Conservation (phyloP, 2,113 vertebrate genomes). For the Laticauda colubrina region DNA sequence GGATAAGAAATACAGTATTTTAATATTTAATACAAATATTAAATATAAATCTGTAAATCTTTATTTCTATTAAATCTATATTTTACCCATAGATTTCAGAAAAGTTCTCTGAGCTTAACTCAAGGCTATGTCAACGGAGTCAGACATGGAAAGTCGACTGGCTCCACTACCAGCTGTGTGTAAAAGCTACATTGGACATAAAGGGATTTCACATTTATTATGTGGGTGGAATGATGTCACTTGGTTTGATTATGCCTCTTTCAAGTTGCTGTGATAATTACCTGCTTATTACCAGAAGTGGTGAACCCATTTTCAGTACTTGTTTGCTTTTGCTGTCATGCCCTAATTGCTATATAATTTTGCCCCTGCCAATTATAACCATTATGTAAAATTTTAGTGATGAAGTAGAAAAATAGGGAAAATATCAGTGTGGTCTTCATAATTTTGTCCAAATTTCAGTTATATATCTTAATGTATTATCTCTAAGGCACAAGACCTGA, state of each 20-base stretch:
- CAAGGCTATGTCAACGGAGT: constrained; percentile 42
- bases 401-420: constrained; percentile 56
- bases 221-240: constrained; percentile 66
- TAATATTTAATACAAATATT: not conserved
- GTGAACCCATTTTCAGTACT: constrained; percentile 66
- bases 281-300: constrained; percentile 66
- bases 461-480: not conserved
- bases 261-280: constrained; percentile 70
- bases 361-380: constrained; percentile 61
- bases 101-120: constrained; percentile 10
- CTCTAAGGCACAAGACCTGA: not conserved
- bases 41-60: not conserved
- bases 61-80: not conserved
- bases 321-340: constrained; percentile 67
- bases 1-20: not conserved
- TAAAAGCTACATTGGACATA: constrained; percentile 54
- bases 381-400: constrained; percentile 48
- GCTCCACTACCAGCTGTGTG: constrained; percentile 61
- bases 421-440: constrained; percentile 23
- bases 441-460: constrained; percentile 43
- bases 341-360: constrained; percentile 68
- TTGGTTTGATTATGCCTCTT: constrained; percentile 68
- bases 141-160: constrained; percentile 26
- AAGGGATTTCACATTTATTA: constrained; percentile 61
- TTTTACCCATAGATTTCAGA: not conserved